Evolutionary conservation across 2,113 vertebrate species (phyloP), one percentile per base, ranked within the genome.

Genomic region (Barbus barbus): DNA sequence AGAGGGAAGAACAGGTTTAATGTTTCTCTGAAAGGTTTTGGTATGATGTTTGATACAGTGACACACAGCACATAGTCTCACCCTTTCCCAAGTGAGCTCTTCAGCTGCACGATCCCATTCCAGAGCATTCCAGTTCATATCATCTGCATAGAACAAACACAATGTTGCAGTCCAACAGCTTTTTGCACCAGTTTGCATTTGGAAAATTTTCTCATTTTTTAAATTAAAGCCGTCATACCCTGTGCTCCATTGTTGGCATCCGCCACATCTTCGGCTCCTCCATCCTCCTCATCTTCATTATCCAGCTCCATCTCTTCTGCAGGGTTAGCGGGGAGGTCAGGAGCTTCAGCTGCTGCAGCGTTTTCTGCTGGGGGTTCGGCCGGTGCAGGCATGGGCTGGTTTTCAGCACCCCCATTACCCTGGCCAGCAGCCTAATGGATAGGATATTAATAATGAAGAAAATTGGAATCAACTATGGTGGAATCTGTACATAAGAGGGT

Each of bases 51-150:
- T 8, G 14, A 36, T 33, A 84, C 53, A 84, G 18, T 75, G 24
- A 60, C 22, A 71, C 9, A 44, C 78, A 89, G 90, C 22, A 71
- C 9, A 44, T 80, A 89, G 90, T 92, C 96, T 93, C 46, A 97
- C 97, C 93, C 97, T 93, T 87, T 98, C 97, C 97, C 97, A 98
- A 3, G 97, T 98, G 75, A 99, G 95, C 67, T 99, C 97, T 90
- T 98, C 97, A 48, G 97, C 97, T 86, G 97, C 97, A 89, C 97
- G 95, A 88, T 99, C 97, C 97, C 97, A 98, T 85, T 99, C 97
- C 90, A 98, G 88, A 38, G 97, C 97, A 76, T 99, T 99, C 97
- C 97, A 99, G 93, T 98, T 99, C 95, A 98, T 95, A 90, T 98
- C 97, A 91, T 98, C 97, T 97, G 83, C 71, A 91, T 56, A 90